Evolutionary conservation across 1,140 invertebrate species (phyloP).

Genomic region (Caenorhabditis tropicalis): DNA sequence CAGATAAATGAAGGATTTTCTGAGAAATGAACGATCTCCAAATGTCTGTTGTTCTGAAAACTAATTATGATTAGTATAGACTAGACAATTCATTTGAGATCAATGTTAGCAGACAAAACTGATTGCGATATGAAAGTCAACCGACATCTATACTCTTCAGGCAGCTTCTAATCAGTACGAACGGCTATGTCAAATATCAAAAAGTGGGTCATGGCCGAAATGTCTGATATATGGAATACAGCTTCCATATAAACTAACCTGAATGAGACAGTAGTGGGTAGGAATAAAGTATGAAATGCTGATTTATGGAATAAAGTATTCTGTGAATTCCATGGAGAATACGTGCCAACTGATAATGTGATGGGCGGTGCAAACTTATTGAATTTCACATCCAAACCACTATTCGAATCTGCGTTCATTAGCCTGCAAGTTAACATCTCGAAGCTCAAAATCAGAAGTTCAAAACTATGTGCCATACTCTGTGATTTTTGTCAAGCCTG

Average conservation of each 20-base stretch:
- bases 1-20: conserved; percentile 58
- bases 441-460: too few relatives aligned
- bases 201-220: too few relatives aligned
- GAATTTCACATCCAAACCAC: conserved; percentile 14
- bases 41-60: conserved; percentile 55
- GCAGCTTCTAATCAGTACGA: too few relatives aligned
- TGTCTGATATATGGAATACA: too few relatives aligned
- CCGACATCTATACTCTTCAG: too few relatives aligned
- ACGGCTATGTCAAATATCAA: too few relatives aligned
- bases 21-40: conserved; percentile 54
- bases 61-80: too few relatives aligned
- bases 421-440: conserved; percentile 30
- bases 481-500: too few relatives aligned
- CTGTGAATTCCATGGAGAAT: conserved; percentile 71
- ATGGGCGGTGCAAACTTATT: conserved; percentile 43
- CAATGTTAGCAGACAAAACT: too few relatives aligned
- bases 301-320: conserved; percentile 70
- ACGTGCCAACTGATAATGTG: conserved; percentile 60
- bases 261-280: conserved; percentile 59
- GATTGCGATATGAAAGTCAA: too few relatives aligned
- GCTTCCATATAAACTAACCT: conserved; percentile 37
- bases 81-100: too few relatives aligned
- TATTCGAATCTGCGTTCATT: background rate
- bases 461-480: too few relatives aligned
- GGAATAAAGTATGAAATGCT: conserved; percentile 69